phyloP scores from a whole-genome alignment of 1,140 invertebrate genomes.

The Drosophila leontia region DNA sequence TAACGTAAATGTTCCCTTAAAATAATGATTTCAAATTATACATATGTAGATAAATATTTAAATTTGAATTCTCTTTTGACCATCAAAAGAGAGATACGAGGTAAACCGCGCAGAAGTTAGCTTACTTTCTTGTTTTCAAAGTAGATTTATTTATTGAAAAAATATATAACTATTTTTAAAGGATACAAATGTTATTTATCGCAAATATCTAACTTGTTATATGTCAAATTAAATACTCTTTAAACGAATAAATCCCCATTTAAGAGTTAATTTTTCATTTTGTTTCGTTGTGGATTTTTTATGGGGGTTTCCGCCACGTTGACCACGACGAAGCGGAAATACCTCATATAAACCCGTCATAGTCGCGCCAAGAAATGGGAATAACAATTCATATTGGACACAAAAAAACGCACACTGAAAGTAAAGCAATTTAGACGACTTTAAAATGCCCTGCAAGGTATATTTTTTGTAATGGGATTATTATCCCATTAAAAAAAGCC shows the following conservation, averaged over 20 bases:
- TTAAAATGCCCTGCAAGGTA: constrained; percentile 12
- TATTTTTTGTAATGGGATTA: not conserved
- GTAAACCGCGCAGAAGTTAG: no score
- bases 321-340: constrained; percentile 34
- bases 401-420: not conserved
- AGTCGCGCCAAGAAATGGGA: constrained; percentile 31
- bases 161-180: not conserved
- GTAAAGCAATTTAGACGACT: constrained; percentile 16
- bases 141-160: not conserved
- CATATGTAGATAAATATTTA: no score
- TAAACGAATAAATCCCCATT: not conserved
- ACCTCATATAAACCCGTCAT: constrained; percentile 32
- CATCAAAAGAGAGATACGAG: no score
- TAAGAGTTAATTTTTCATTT: constrained; percentile 13
- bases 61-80: no score
- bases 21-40: no score
- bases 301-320: constrained; percentile 21
- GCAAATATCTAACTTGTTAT: no score
- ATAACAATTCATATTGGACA: constrained; percentile 28
- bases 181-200: not conserved
- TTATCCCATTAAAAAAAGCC: not conserved
- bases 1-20: no score
- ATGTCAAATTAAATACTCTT: not conserved
- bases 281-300: not conserved
- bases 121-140: no score